phyloP scores from a whole-genome alignment of 2,797 vertebrate species.

The Propithecus perrieri region DNA sequence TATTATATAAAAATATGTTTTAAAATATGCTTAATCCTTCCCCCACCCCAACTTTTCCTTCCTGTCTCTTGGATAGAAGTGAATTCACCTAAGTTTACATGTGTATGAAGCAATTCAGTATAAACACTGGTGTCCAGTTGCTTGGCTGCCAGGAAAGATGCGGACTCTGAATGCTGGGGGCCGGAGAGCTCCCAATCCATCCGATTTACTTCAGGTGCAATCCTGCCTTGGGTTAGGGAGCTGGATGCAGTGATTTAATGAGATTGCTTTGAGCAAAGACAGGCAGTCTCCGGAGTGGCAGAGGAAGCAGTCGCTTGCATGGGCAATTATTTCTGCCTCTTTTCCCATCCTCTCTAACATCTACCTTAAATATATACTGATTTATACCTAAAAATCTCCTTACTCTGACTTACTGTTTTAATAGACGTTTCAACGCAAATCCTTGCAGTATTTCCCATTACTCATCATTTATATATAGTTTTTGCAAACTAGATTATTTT shows the following conservation, averaged over 20 bases:
- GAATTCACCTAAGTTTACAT: neutral
- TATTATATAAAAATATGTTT: neutral
- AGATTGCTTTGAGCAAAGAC: conserved; percentile 66
- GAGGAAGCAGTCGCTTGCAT: neutral
- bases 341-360: neutral
- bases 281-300: neutral
- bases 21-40: neutral
- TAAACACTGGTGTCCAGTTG: neutral
- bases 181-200: conserved; percentile 36
- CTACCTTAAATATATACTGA: neutral
- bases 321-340: conserved; percentile 42
- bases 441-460: neutral
- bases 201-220: conserved; percentile 55
- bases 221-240: neutral
- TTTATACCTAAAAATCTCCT: conserved; percentile 30
- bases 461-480: neutral
- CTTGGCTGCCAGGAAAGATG: conserved; percentile 21
- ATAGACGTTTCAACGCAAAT: neutral
- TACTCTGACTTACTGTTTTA: neutral
- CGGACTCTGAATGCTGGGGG: neutral
- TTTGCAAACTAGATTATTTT: conserved; percentile 26
- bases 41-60: neutral
- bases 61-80: neutral
- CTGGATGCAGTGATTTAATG: conserved; percentile 43
- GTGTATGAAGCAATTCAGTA: neutral